phyloP scores from a whole-genome alignment of 2,797 vertebrate species.

The Tangara arthus region DNA sequence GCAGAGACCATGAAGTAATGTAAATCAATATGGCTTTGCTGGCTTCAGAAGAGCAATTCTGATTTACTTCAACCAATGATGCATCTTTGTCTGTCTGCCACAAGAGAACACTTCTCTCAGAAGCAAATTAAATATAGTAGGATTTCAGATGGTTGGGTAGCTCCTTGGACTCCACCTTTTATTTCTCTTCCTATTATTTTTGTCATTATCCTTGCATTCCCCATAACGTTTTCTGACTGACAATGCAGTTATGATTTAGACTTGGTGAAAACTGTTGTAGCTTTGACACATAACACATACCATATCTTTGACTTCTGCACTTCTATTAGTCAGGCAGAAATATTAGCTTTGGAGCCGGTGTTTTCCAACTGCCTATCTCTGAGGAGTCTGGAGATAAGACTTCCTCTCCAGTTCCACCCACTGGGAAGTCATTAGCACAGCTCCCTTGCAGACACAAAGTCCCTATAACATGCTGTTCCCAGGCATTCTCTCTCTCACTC shows the following conservation, averaged over 20 bases:
- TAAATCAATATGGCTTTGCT: conserved; percentile 31
- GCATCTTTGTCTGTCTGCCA: not conserved
- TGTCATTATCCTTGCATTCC: not conserved
- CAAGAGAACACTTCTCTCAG: not conserved
- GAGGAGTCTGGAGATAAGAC: conserved; percentile 51
- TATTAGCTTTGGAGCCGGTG: not conserved
- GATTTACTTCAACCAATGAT: conserved; percentile 9
- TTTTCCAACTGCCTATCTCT: conserved; percentile 50
- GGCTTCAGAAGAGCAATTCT: not conserved
- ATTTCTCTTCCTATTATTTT: conserved; percentile 19
- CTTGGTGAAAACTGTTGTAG: not conserved
- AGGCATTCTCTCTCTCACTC: not conserved
- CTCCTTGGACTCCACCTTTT: not conserved
- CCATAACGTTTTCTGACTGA: not conserved
- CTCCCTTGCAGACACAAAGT: not conserved
- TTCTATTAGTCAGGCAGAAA: conserved; percentile 43
- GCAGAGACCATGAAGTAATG: not conserved
- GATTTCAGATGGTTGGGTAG: not conserved
- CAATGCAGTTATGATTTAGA: not conserved
- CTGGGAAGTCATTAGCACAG: conserved; percentile 34
- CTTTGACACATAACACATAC: conserved; percentile 9
- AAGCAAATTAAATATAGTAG: not conserved
- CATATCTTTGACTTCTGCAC: conserved; percentile 22
- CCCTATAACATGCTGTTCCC: conserved; percentile 23
- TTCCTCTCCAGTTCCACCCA: conserved; percentile 55